Evolutionary conservation across 2,113 vertebrate genomes (phyloP).

Genomic region (Loxodonta africana): DNA sequence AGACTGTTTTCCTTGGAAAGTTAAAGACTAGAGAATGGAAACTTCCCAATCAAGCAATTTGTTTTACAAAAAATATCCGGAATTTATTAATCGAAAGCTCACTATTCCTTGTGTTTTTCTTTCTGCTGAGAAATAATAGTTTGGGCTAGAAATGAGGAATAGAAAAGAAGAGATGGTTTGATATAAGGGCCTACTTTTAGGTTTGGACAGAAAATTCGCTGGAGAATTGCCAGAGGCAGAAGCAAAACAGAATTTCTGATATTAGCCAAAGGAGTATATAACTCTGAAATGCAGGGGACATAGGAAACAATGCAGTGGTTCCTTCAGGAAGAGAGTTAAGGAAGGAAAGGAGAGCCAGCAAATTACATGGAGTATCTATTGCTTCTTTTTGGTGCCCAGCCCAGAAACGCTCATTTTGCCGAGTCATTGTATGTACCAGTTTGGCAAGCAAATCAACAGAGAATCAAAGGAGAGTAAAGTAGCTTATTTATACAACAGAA

Average conservation of each 20-base stretch:
- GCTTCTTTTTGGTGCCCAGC: conserved; percentile 8
- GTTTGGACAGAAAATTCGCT: conserved; percentile 40
- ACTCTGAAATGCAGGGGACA: conserved; percentile 30
- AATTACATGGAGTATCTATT: neutral
- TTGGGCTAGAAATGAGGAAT: conserved; percentile 3
- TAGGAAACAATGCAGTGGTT: conserved; percentile 41
- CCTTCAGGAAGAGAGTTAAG: neutral
- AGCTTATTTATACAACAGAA: conserved; percentile 47
- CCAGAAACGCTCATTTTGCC: conserved; percentile 41
- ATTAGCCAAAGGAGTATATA: conserved; percentile 32
- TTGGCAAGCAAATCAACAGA: conserved; percentile 24
- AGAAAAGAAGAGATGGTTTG: neutral
- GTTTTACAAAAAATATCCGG: conserved; percentile 14
- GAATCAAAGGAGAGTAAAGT: conserved; percentile 1
- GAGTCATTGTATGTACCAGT: conserved; percentile 25
- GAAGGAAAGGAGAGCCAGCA: neutral
- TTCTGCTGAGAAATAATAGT: conserved; percentile 36
- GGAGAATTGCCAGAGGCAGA: conserved; percentile 23
- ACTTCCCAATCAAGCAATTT: conserved; percentile 41
- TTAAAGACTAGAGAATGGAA: conserved; percentile 33
- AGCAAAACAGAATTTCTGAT: conserved; percentile 1
- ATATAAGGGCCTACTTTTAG: conserved; percentile 5
- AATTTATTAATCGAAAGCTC: conserved; percentile 29
- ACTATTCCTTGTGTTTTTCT: neutral
- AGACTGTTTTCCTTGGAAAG: neutral